Evolutionary conservation across 2,797 vertebrate species (phyloP).

Genomic region (Parambassis ranga): DNA sequence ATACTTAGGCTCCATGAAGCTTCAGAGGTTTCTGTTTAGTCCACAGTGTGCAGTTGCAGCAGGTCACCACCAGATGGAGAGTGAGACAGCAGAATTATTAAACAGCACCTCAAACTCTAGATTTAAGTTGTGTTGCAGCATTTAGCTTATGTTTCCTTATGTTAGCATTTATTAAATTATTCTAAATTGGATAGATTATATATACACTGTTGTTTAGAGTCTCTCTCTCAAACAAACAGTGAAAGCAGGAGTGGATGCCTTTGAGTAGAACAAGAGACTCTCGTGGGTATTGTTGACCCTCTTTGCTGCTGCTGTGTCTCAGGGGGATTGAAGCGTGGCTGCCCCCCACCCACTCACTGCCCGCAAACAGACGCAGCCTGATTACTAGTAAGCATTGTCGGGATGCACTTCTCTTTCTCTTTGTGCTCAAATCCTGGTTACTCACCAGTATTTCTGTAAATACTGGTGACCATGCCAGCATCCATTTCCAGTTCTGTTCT

Average conservation of each 20-base stretch:
- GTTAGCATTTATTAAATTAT: neutral
- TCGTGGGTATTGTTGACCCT: slow-evolving; percentile 65
- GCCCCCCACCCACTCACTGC: slow-evolving; percentile 29
- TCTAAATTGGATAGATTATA: too few species aligned
- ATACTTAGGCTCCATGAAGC: too few species aligned
- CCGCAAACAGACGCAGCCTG: slow-evolving; percentile 6
- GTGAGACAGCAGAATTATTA: slow-evolving; percentile 53
- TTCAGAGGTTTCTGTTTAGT: fast-evolving
- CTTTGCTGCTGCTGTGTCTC: slow-evolving; percentile 51
- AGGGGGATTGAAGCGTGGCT: slow-evolving; percentile 52
- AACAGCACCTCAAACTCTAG: neutral
- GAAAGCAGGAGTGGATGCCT: slow-evolving; percentile 26
- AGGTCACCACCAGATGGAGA: slow-evolving; percentile 76
- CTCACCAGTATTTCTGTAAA: slow-evolving; percentile 7
- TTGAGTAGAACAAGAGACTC: slow-evolving; percentile 34
- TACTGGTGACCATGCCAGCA: neutral
- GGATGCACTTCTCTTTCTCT: neutral
- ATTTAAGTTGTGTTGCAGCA: neutral
- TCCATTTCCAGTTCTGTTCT: neutral
- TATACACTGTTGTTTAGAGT: neutral
- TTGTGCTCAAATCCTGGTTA: slow-evolving; percentile 2
- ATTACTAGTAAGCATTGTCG: slow-evolving; percentile 15
- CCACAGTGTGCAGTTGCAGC: slow-evolving; percentile 33
- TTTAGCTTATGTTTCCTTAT: neutral
- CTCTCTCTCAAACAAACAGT: neutral